These are phyloP conservation scores for Cebus imitator DNA, from an alignment of 2,113 vertebrate species.

Conservation along the genomic window DNA sequence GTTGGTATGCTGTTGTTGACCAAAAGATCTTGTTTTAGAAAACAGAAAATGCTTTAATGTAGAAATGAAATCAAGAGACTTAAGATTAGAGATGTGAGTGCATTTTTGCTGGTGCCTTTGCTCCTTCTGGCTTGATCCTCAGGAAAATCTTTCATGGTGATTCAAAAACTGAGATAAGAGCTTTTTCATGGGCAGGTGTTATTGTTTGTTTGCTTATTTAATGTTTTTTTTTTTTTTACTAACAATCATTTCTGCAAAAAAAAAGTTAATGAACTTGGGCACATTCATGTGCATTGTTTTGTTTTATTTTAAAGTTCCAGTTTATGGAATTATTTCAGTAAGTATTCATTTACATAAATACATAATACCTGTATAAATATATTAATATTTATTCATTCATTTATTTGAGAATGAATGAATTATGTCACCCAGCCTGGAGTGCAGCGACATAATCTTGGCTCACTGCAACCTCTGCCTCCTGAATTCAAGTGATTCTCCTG, in stretches of 20 bases:
- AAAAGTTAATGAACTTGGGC: background rate
- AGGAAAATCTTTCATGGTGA: background rate
- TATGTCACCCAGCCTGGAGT: too few species aligned
- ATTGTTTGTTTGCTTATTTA: background rate
- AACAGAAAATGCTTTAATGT: background rate
- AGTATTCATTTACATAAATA: background rate
- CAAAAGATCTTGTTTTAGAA: background rate
- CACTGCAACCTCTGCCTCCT: too few species aligned
- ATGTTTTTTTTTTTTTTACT: background rate
- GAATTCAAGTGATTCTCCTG: too few species aligned
- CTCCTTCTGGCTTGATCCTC: background rate
- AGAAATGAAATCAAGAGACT: background rate
- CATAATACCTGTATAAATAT: background rate
- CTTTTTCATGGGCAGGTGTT: background rate
- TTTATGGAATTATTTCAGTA: background rate
- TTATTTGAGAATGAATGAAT: too few species aligned
- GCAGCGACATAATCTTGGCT: too few species aligned
- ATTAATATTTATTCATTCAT: background rate
- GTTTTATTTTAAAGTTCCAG: background rate
- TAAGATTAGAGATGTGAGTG: background rate
- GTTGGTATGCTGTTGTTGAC: background rate
- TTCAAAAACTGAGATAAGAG: background rate
- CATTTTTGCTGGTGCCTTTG: background rate
- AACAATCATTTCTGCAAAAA: background rate
- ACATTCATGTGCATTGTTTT: background rate